Evolutionary conservation across 2,888 invertebrate genomes (phyloP), one percentile per base, ranked within the genome.

Genomic region (Pterobdella sp.): DNA sequence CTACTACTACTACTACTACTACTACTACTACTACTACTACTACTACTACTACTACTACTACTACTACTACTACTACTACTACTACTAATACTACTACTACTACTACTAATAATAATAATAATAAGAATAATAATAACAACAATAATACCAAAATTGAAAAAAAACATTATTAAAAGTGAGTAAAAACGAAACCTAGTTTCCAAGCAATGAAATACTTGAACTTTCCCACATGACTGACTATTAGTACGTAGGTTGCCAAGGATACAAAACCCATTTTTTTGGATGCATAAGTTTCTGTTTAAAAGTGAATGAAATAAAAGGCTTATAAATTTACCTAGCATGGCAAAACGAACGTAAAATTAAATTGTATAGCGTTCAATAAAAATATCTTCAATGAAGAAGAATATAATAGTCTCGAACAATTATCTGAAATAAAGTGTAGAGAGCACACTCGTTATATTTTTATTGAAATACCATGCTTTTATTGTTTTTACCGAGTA

Each of bases 191-290:
- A 84, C 84, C 81, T 74, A 95, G 87, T 74, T 92, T 87, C 95
- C 95, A 96, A n/a, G 94, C 95, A 83, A 94, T 92, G 85, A 95
- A 95, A 86, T 95, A 96, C 86, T 94, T 94, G 84, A 91, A 90
- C 77, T 94, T 88, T 75, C 90, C 89, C 75, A 91, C 87, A 77
- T 91, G 87, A 71, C 93, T 92, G 66, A 90, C 88, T 77, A 89
- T 84, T 79, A 88, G 85, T 77, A 93, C 85, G 85, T 90, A 94
- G 83, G 90, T 88, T 81, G n/a, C 18, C 60, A 56, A 22, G 3
- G 10, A 18, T 7, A 3, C 10, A 3, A 3, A 3, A 3, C 60
- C n/a, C 60, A 56, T 7, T 26, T 22, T 56, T 3, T 26, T 56
- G 18, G 60, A n/a, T n/a, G n/a, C n/a, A n/a, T n/a, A n/a, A n/a